Evolutionary conservation across 2,888 invertebrate species (phyloP), one percentile per base, ranked within the genome.

Genomic region (Drosophila robusta): DNA sequence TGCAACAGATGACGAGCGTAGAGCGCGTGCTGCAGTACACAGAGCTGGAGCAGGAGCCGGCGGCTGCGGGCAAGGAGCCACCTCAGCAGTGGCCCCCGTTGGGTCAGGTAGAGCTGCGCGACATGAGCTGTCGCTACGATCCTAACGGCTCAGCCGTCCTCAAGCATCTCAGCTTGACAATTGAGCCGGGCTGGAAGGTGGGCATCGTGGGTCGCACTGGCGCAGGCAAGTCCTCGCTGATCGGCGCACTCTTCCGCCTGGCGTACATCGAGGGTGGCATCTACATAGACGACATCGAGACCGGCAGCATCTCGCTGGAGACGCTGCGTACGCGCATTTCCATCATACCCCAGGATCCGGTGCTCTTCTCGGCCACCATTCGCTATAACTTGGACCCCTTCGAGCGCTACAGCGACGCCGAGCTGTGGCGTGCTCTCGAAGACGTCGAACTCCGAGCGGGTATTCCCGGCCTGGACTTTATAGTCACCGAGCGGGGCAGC

Each of bases 191-290:
- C 62, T 93, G 92, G 76, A 91, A 96, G 95, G 94, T 96, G 61
- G 96, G 96, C 12, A 95, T 97, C 75, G 96, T 96, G 4, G 97
- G 97, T 2, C 93, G 97, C 57, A 97, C 97, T 0, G 97, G 97
- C 1, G 97, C 97, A 1, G 97, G 97, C 0, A 96, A 96, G 91
- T 96, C 96, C 0, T 96, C 96, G 0, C 92, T 96, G 12, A 95
- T 96, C 70, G 94, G 96, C 0, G 96, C 96, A 0, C 92, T 97
- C 56, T 97, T 97, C 92, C 94, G 97, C 4, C 93, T 97, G 63
- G 94, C 95, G 0, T 94, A 95, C 57, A 93, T 95, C 4, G 94
- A 94, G 67, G 97, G 97, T 4, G 93, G 93, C 41, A 94, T 97
- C 24, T 91, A 93, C 34, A 96, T 97, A 70, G 97, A 97, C 88